These are phyloP conservation scores for Melanostigma gelatinosum DNA, from an alignment of 2,113 vertebrate species.

Conservation along the genomic window DNA sequence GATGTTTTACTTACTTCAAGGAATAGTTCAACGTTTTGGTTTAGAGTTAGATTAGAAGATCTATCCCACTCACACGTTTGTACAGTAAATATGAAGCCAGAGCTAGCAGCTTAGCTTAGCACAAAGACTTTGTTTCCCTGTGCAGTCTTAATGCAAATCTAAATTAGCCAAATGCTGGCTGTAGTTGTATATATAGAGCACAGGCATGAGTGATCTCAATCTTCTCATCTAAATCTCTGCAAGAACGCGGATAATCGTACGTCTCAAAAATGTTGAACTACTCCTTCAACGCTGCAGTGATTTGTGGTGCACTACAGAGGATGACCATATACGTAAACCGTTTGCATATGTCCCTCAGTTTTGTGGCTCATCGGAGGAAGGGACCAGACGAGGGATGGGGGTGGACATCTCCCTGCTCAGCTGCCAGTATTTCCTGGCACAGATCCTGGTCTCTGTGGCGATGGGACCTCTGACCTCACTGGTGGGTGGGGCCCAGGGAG, in stretches of 20 bases:
- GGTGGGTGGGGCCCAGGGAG: constrained; percentile 94
- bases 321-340: not conserved
- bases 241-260: not conserved
- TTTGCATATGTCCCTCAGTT: constrained; percentile 82
- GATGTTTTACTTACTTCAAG: not conserved
- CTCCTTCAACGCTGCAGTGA: not conserved
- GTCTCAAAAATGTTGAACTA: not conserved
- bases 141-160: constrained; percentile 1
- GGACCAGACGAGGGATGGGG: constrained; percentile 92
- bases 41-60: not conserved
- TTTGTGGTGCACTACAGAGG: not conserved
- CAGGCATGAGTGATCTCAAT: not conserved
- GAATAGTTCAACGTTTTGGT: not conserved
- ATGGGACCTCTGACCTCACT: constrained; percentile 95
- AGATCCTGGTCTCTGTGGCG: constrained; percentile 93
- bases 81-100: not conserved
- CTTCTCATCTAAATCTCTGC: not conserved
- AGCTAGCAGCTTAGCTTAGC: not conserved
- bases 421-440: constrained; percentile 98
- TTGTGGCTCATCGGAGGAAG: constrained; percentile 87
- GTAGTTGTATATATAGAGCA: not conserved
- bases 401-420: constrained; percentile 97
- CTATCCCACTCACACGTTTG: not conserved
- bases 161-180: not conserved
- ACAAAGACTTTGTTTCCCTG: constrained; percentile 3